Conservation (phyloP, 2,888 invertebrate species). For the Trissolcus japonicus region DNA sequence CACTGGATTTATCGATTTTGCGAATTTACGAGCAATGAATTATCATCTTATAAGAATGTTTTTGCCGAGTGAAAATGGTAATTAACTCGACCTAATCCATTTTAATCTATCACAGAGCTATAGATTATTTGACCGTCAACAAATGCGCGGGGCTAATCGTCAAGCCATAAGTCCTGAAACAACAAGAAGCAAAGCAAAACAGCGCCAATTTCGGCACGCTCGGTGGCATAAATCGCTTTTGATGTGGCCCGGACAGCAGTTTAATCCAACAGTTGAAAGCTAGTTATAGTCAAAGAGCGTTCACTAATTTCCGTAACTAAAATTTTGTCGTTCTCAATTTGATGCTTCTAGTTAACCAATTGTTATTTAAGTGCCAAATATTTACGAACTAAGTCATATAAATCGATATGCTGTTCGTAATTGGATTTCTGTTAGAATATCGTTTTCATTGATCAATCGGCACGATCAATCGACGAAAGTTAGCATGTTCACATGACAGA, state of each 20-base stretch:
- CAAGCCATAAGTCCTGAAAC: conserved; percentile 27
- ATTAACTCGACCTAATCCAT: conserved; percentile 24
- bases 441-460: too few species aligned
- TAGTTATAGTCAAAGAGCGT: conserved; percentile 9
- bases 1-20: not conserved
- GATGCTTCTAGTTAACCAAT: too few species aligned
- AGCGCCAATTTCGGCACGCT: conserved; percentile 23
- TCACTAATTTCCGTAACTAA: conserved; percentile 15
- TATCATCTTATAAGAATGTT: too few species aligned
- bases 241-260: conserved; percentile 37
- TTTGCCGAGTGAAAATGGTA: not conserved
- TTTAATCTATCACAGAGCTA: conserved; percentile 31
- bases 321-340: too few species aligned
- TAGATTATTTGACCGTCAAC: conserved; percentile 32
- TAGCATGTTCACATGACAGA: too few species aligned
- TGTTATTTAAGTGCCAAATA: too few species aligned
- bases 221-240: conserved; percentile 38
- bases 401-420: too few species aligned
- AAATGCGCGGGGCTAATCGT: conserved; percentile 29
- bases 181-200: conserved; percentile 39
- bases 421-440: too few species aligned
- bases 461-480: too few species aligned
- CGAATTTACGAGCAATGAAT: not conserved
- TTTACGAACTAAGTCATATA: too few species aligned
- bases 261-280: conserved; percentile 28